These are phyloP conservation scores for Caradrina clavipalpis DNA, from an alignment of 2,888 invertebrate genomes.

Conservation along the genomic window DNA sequence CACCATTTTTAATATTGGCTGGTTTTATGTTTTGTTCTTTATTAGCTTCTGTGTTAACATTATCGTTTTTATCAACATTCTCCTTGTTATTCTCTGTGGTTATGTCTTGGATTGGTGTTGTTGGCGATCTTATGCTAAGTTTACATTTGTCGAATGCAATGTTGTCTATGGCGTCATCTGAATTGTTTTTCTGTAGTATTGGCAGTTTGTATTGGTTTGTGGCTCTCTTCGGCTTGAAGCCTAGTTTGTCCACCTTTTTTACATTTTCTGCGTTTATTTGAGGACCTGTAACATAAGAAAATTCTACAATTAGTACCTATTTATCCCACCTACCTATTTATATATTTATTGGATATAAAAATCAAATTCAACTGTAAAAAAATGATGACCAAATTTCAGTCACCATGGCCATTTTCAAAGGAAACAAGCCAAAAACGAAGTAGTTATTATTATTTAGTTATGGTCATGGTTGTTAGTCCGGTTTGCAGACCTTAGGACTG, in stretches of 20 bases:
- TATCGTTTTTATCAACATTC: slow-evolving; percentile 53
- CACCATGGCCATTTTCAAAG: no score
- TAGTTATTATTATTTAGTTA: no score
- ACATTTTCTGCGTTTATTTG: slow-evolving; percentile 63
- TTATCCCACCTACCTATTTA: no score
- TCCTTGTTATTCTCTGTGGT: slow-evolving; percentile 62
- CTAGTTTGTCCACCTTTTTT: slow-evolving; percentile 75
- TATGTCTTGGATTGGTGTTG: slow-evolving; percentile 56
- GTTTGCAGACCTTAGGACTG: no score
- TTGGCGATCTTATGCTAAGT: slow-evolving; percentile 79
- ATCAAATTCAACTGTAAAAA: no score
- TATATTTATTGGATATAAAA: no score
- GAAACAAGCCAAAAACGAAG: no score
- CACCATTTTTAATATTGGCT: slow-evolving; percentile 7
- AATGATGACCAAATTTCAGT: no score
- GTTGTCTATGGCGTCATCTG: slow-evolving; percentile 80
- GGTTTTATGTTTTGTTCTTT: slow-evolving; percentile 25
- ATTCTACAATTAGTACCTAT: neutral
- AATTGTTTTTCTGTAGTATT: slow-evolving; percentile 71
- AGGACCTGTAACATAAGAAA: slow-evolving; percentile 61
- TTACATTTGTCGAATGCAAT: slow-evolving; percentile 84
- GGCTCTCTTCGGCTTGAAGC: slow-evolving; percentile 65
- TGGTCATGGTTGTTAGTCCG: no score
- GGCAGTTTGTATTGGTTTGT: slow-evolving; percentile 69
- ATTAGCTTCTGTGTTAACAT: slow-evolving; percentile 21